Conservation (phyloP, 37 sponge, comb jelly and placozoan species). For the Diacarnus erythraeanus region DNA sequence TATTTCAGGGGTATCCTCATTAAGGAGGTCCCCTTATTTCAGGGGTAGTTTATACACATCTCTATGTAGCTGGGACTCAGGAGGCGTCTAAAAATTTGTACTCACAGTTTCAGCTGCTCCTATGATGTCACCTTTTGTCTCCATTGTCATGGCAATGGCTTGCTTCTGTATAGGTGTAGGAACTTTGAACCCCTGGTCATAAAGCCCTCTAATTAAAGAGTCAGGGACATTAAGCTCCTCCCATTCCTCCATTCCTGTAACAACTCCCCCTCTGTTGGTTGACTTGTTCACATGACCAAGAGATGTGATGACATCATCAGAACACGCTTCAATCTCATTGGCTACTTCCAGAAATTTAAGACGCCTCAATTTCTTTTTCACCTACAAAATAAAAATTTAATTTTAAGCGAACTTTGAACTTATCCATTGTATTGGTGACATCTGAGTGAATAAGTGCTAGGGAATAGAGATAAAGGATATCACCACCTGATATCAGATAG, state of each 20-base stretch:
- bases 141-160: conserved; percentile 78
- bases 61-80: no score
- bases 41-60: no score
- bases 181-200: conserved; percentile 59
- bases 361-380: no score
- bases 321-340: not conserved
- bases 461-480: no score
- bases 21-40: no score
- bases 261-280: not conserved
- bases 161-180: conserved; percentile 89
- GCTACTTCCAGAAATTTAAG: no score
- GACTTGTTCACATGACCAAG: not conserved
- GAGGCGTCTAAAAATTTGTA: not conserved
- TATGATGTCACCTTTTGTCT: conserved; percentile 69
- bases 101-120: conserved; percentile 98
- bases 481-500: no score
- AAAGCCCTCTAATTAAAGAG: conserved; percentile 63
- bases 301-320: not conserved
- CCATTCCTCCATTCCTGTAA: conserved; percentile 68
- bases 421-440: no score
- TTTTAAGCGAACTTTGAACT: no score
- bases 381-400: no score
- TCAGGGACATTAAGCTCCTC: conserved; percentile 55
- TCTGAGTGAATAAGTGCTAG: no score
- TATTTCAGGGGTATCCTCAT: no score